Evolutionary conservation across 2,113 vertebrate species (phyloP).

Genomic region (Pseudopipra pipra): DNA sequence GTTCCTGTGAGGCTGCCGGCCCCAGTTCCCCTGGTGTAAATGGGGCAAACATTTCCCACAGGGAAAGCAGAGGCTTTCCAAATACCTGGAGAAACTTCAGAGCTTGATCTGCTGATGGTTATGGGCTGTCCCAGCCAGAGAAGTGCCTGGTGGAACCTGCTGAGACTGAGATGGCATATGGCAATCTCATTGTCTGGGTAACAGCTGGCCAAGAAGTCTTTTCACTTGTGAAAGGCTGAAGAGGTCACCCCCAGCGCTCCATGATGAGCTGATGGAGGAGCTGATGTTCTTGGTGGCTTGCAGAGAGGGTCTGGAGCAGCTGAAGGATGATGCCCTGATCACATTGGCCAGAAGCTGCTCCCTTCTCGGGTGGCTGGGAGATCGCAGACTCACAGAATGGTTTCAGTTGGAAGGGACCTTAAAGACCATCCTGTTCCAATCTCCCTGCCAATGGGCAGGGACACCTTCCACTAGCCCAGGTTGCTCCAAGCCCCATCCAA

Average conservation of each 20-base stretch:
- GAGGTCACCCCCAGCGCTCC: neutral
- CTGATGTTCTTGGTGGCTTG: neutral
- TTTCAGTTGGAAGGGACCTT: neutral
- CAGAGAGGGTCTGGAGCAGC: neutral
- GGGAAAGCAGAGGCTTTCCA: neutral
- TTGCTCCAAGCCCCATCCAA: fast-evolving
- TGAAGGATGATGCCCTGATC: neutral
- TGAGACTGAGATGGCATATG: neutral
- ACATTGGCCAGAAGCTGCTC: neutral
- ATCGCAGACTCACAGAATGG: neutral
- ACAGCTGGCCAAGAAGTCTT: neutral
- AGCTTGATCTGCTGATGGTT: neutral
- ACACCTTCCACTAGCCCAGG: neutral
- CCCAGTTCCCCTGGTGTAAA: neutral
- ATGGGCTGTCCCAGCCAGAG: neutral
- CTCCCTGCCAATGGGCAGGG: neutral
- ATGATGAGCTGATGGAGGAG: neutral
- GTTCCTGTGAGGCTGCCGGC: neutral
- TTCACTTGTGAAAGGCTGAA: neutral
- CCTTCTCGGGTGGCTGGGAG: neutral
- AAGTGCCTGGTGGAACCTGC: neutral
- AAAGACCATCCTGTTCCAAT: neutral
- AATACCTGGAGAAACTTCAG: neutral
- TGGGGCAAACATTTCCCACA: neutral
- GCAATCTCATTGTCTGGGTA: neutral